Percentiles rank a stretch among this genome's conserved stretches.
Evolutionary conservation across 2,888 invertebrate genomes (phyloP).

Genomic region (Eremobia ochroleuca): DNA sequence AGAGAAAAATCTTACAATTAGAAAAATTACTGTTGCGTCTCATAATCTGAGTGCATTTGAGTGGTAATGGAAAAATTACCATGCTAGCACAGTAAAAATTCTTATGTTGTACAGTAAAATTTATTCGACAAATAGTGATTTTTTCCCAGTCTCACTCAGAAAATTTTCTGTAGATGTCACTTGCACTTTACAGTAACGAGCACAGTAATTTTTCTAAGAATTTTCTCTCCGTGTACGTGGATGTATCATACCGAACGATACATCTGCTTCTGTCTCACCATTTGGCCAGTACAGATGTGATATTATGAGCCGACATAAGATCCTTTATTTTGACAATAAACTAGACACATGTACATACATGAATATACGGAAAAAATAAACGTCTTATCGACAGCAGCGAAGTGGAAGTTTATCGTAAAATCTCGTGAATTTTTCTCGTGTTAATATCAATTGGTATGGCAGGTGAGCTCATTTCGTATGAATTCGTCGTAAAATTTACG

Average conservation of each 20-base stretch:
- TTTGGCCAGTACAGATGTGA: not conserved
- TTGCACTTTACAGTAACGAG: too few species aligned
- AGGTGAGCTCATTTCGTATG: constrained; percentile 73
- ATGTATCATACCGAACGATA: not conserved
- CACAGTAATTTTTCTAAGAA: too few species aligned
- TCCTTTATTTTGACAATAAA: constrained; percentile 27
- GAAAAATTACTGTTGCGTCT: too few species aligned
- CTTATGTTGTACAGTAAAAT: too few species aligned
- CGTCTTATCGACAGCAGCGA: constrained; percentile 24
- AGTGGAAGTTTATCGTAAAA: constrained; percentile 60
- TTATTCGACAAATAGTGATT: too few species aligned
- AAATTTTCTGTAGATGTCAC: too few species aligned
- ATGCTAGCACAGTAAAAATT: too few species aligned
- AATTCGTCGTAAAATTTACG: constrained; percentile 72
- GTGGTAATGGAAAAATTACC: too few species aligned
- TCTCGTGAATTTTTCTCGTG: constrained; percentile 62
- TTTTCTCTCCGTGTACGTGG: too few species aligned
- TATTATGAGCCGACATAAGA: not conserved
- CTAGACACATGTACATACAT: not conserved
- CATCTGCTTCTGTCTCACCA: not conserved
- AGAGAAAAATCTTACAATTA: too few species aligned
- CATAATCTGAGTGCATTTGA: too few species aligned
- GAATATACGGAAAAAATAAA: constrained; percentile 32
- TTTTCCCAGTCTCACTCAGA: too few species aligned
- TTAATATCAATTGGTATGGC: constrained; percentile 70